Evolutionary conservation across 2,888 invertebrate genomes (phyloP), one percentile per base, ranked within the genome.

Genomic region (Sesia bembeciformis): DNA sequence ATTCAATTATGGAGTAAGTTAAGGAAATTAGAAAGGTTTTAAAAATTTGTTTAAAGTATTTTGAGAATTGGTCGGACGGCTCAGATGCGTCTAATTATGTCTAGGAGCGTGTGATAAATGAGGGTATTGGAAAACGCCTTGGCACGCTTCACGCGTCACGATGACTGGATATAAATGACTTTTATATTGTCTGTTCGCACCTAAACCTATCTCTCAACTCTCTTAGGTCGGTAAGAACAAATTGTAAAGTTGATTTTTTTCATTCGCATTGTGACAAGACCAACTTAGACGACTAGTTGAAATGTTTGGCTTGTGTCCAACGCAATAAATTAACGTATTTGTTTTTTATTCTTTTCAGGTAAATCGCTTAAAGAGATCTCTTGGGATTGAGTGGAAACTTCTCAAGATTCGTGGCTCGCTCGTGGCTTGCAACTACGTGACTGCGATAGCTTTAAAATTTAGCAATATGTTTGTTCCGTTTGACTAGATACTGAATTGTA

Each of bases 321-420:
- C 61, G 78, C 78, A 74, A 83, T 88, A 86, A 87, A 88, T 87
- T 88, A 86, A 89, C 81, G 74, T 70, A 62, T 65, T 72, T 78
- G 79, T 81, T 80, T 86, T 81, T 74, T 79, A 68, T 85, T 87
- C 73, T 87, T 89, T 84, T 78, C 88, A 88, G 88, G 88, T 88
- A 88, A 89, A 84, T 84, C 78, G 78, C 76, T 81, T 78, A 79
- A 78, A 79, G 78, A 78, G 74, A 74, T 76, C 76, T 74, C 68
- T 65, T 67, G 71, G 72, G 78, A 74, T 62, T 55, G 64, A 65
- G 53, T 49, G 70, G 68, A 71, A 76, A 72, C 68, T 71, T 60
- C 62, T 70, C 69, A 69, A 70, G 74, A 74, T 68, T 70, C 68
- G 74, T 72, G 69, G 70, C 65, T 59, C 58, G 57, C 57, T 58